These are phyloP conservation scores for Campylorhamphus procurvoides DNA, from an alignment of 2,113 vertebrate species.

Conservation along the genomic window DNA sequence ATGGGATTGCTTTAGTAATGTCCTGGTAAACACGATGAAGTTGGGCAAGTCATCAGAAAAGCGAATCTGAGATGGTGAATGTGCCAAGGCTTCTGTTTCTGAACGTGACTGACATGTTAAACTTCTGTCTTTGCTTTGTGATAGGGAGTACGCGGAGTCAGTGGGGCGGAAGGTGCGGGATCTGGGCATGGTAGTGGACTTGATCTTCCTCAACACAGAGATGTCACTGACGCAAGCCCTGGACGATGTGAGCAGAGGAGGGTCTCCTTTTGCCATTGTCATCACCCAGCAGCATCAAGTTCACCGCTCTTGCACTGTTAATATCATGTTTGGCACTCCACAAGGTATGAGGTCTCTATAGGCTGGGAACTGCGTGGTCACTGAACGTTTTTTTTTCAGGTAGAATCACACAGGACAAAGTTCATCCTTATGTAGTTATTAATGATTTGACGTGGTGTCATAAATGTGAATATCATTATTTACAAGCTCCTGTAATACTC, in stretches of 20 bases:
- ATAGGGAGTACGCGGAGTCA: slow-evolving; percentile 94
- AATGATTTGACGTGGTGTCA: not conserved
- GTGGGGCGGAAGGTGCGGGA: slow-evolving; percentile 96
- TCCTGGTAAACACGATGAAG: not conserved
- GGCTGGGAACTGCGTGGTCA: not conserved
- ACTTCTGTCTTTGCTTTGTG: slow-evolving; percentile 37
- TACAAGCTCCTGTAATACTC: not conserved
- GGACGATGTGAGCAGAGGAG: slow-evolving; percentile 94
- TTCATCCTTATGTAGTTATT: not conserved
- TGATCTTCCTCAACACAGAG: slow-evolving; percentile 99
- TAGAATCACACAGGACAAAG: not conserved
- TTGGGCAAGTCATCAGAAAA: not conserved
- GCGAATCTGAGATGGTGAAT: not conserved
- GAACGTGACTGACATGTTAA: not conserved
- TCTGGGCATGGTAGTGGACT: slow-evolving; percentile 96
- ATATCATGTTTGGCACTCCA: slow-evolving; percentile 96
- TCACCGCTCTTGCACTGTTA: slow-evolving; percentile 96
- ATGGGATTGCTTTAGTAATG: not conserved
- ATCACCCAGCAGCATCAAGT: slow-evolving; percentile 98
- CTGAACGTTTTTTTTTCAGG: not conserved
- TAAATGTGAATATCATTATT: not conserved
- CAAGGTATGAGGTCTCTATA: slow-evolving; percentile 83
- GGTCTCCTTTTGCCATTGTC: slow-evolving; percentile 96
- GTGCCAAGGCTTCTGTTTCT: slow-evolving; percentile 1
- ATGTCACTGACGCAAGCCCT: slow-evolving; percentile 94